Evolutionary conservation across 2,797 vertebrate species (phyloP), one percentile per base, ranked within the genome.

Genomic region (Mormyrus hasselquistii): DNA sequence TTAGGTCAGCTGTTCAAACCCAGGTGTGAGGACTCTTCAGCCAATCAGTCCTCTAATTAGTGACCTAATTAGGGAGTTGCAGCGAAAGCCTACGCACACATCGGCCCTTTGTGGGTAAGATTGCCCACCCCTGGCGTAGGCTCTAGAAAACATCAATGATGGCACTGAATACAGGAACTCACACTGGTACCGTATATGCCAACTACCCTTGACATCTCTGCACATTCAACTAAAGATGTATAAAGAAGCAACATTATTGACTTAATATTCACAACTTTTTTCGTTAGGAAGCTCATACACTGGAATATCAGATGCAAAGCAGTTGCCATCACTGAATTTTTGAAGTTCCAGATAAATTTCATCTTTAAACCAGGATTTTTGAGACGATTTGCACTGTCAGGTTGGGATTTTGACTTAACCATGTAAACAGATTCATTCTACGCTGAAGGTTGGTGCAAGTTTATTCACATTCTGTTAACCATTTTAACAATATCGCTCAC

Each of bases 401-500:
- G 9, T 19, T 83, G 38, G 44, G 16, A 8, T 83, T 83, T 49
- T 50, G n/a, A 49, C 16, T 44, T 52, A 49, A 84, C n/a, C 47
- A 84, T 22, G 41, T 84, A 50, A 9, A 84, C 47, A 84, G 47
- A 25, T 84, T 84, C n/a, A 84, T 50, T 84, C 4, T 22, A 25
- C 8, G 3, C 47, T 34, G 53, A 38, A 19, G 41, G 14, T 85
- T 89, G 38, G 44, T 89, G 44, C 57, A 85, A 59, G 47, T 89
- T 89, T 53, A 89, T 88, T 85, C 14, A 34, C 34, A 57, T 88
- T 85, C 86, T 49, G 47, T 55, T 87, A 86, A 90, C 82, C 79
- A 10, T 25, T 59, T 83, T 83, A 50, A 87, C 86, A 90, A 88
- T 19, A 88, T 59, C 22, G 87, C 62, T 73, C 86, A 57, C 95